These are phyloP conservation scores for Lepilemur ruficaudatus DNA, from an alignment of 2,797 vertebrate species.

Conservation along the genomic window DNA sequence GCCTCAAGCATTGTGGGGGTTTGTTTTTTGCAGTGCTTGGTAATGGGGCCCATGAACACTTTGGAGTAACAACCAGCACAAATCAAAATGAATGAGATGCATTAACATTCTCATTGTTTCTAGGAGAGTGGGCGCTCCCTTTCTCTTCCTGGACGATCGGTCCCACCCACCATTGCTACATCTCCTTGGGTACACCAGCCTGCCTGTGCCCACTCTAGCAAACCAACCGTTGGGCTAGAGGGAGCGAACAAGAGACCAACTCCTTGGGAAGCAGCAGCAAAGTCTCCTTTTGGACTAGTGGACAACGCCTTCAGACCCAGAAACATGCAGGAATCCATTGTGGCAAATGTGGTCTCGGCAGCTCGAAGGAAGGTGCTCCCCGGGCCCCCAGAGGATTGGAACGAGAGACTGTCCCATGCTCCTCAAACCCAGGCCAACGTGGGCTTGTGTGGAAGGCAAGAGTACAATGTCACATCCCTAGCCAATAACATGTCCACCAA, in stretches of 20 bases:
- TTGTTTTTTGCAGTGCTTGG: background rate
- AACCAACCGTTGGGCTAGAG: constrained; percentile 80
- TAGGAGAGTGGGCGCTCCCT: constrained; percentile 86
- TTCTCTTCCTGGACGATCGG: constrained; percentile 88
- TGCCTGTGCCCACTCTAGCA: constrained; percentile 74
- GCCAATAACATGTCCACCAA: constrained; percentile 79
- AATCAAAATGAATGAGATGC: background rate
- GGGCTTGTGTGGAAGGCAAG: constrained; percentile 69
- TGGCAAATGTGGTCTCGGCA: constrained; percentile 89
- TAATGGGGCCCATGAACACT: background rate
- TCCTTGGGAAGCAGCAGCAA: constrained; percentile 95
- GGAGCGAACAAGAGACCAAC: constrained; percentile 87
- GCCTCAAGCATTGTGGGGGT: background rate
- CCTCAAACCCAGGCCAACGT: constrained; percentile 54
- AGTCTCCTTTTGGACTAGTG: constrained; percentile 92
- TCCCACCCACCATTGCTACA: constrained; percentile 74
- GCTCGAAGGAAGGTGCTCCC: constrained; percentile 92
- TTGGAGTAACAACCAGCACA: background rate
- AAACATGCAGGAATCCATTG: constrained; percentile 90
- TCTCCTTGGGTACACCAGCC: constrained; percentile 82
- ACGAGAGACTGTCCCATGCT: constrained; percentile 84
- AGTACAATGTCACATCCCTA: constrained; percentile 67
- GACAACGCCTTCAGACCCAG: constrained; percentile 93
- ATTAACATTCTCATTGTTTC: constrained; percentile 70
- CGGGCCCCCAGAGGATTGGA: constrained; percentile 89